Evolutionary conservation across 2,797 vertebrate species (phyloP).

Genomic region (Melanotaenia nigrans): DNA sequence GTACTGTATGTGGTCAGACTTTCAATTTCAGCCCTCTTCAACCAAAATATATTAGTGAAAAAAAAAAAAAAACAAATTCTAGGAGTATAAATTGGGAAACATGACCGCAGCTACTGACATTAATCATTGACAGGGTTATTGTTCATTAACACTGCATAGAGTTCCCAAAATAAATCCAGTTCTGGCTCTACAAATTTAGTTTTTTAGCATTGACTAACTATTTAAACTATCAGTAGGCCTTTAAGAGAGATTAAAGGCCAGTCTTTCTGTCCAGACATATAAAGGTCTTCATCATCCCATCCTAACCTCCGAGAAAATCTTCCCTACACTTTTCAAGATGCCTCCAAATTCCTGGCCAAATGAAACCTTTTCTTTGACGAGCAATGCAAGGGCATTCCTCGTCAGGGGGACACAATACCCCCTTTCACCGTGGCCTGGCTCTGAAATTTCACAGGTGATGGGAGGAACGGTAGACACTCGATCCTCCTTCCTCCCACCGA

Average conservation of each 20-base stretch:
- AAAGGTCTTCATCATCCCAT: slow-evolving; percentile 45
- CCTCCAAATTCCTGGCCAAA: slow-evolving; percentile 96
- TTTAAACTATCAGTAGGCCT: neutral
- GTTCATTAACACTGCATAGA: neutral
- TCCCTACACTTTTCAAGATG: slow-evolving; percentile 89
- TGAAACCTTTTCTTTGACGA: slow-evolving; percentile 92
- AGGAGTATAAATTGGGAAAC: neutral
- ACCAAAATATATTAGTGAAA: neutral
- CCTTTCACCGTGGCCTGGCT: slow-evolving; percentile 91
- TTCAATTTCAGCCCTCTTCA: neutral
- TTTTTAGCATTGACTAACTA: neutral
- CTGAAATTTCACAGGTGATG: slow-evolving; percentile 98
- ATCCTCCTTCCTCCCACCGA: slow-evolving; percentile 77
- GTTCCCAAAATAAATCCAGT: neutral
- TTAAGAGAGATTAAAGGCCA: neutral
- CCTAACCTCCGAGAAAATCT: slow-evolving; percentile 69
- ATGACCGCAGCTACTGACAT: neutral
- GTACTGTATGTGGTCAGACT: neutral
- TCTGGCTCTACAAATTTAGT: neutral
- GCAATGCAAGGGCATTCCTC: slow-evolving; percentile 90
- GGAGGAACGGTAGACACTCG: slow-evolving; percentile 87
- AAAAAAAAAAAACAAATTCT: neutral
- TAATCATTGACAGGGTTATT: neutral
- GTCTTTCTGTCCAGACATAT: slow-evolving; percentile 27
- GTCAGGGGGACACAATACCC: slow-evolving; percentile 89